phyloP scores from a whole-genome alignment of 2,113 vertebrate species.

The Poeciliopsis turrubarensis region DNA sequence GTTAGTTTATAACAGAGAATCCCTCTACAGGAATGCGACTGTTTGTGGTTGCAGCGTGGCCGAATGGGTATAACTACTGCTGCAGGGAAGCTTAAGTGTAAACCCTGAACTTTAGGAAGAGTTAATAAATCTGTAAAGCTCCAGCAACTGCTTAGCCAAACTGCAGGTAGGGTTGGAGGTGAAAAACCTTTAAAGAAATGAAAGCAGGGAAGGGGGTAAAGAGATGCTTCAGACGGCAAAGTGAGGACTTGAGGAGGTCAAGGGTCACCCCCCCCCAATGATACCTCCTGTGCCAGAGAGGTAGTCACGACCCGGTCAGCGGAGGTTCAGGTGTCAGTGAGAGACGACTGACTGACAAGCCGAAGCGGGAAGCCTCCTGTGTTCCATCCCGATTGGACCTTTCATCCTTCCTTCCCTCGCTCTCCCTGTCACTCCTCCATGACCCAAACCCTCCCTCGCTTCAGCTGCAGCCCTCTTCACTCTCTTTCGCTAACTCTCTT shows the following conservation, averaged over 20 bases:
- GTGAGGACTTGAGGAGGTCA: slow-evolving; percentile 51
- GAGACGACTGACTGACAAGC: slow-evolving; percentile 72
- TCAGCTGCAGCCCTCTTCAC: slow-evolving; percentile 45
- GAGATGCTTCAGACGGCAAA: slow-evolving; percentile 25
- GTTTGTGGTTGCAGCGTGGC: neutral
- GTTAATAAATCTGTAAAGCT: neutral
- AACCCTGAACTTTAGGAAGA: neutral
- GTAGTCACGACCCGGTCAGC: slow-evolving; percentile 77
- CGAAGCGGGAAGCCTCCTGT: slow-evolving; percentile 60
- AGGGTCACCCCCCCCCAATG: slow-evolving; percentile 66
- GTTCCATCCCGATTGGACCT: slow-evolving; percentile 53
- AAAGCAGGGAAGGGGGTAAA: slow-evolving; percentile 13
- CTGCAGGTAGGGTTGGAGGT: neutral
- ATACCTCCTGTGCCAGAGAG: slow-evolving; percentile 69
- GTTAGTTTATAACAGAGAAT: neutral
- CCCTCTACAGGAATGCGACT: neutral
- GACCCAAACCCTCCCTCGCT: slow-evolving; percentile 47
- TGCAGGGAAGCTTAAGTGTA: neutral
- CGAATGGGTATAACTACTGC: neutral
- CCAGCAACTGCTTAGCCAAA: neutral
- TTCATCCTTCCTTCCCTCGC: slow-evolving; percentile 64
- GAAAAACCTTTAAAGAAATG: slow-evolving; percentile 31
- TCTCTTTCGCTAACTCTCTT: slow-evolving; percentile 37
- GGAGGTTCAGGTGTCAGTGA: slow-evolving; percentile 77
- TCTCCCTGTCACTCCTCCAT: slow-evolving; percentile 38